A percentile compares a stretch with the other conserved stretches of the same genome.
phyloP scores from a whole-genome alignment of 2,113 vertebrate genomes.

The Cephalopholis sonnerati region DNA sequence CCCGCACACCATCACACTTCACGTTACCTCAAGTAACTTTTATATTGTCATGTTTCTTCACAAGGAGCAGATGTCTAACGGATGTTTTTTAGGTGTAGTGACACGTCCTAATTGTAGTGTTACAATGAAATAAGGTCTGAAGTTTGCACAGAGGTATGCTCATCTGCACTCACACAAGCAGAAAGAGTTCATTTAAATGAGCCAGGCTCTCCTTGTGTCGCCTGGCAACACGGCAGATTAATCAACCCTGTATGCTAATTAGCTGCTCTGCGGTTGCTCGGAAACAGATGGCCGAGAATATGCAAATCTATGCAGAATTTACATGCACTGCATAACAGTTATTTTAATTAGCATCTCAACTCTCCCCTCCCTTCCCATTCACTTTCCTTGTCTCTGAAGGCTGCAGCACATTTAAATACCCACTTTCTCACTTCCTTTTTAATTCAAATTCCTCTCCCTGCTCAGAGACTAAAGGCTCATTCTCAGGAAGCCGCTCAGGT shows the following conservation, averaged over 20 bases:
- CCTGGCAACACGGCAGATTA: slow-evolving; percentile 96
- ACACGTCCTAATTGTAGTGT: background rate
- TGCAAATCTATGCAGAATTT: slow-evolving; percentile 99
- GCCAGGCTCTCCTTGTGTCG: slow-evolving; percentile 88
- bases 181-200: slow-evolving; percentile 80
- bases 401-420: slow-evolving; percentile 81
- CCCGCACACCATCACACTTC: background rate
- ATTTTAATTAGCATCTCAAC: slow-evolving; percentile 94
- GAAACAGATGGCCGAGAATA: slow-evolving; percentile 99
- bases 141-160: slow-evolving; percentile 62
- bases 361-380: slow-evolving; percentile 73
- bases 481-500: slow-evolving; percentile 43
- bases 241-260: slow-evolving; percentile 99
- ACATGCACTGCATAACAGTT: slow-evolving; percentile 93
- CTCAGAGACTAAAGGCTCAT: slow-evolving; percentile 51
- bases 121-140: slow-evolving; percentile 20
- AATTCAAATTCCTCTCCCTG: slow-evolving; percentile 61
- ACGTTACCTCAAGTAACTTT: background rate
- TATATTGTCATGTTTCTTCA: slow-evolving; percentile 10
- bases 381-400: slow-evolving; percentile 78
- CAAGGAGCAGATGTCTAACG: background rate
- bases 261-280: slow-evolving; percentile 93
- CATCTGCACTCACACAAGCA: slow-evolving; percentile 54
- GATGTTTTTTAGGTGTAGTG: background rate
- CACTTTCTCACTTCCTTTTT: slow-evolving; percentile 65